Evolutionary conservation across 2,888 invertebrate species (phyloP), one percentile per base, ranked within the genome.

Genomic region (Xestobium rufovillosum): DNA sequence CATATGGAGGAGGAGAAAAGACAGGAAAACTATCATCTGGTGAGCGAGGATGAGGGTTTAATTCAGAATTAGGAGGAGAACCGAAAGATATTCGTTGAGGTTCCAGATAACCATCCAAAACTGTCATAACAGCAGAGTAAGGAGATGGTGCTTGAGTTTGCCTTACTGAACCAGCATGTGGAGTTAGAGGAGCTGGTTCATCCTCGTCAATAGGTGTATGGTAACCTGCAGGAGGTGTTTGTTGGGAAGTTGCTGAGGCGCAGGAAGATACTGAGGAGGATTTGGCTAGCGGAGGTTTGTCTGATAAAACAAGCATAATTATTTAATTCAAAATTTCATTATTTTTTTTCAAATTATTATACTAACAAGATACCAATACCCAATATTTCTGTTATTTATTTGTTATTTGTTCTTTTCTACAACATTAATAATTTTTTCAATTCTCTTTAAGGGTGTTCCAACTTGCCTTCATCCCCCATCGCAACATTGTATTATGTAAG

Each of bases 1-100:
- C 72, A 51, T 75, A 80, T 0, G 85, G 83, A 16, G 86, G 83
- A 13, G 88, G 86, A 3, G 87, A 84, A 66, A 88, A 88, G 28
- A 88, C 86, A 3, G 86, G 86, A 57, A 83, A 86, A 43, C 84
- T 84, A 47, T 86, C 88, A 51, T 83, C 83, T n/a, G 81, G 80
- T 36, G 80, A 80, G 9, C 75, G 74, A 14, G 76, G 75, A 14
- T 80, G 73, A 12, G 76, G 74, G 48, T 77, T 71, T 28, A 82
- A 64, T 45, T 84, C 84, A 36, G 84, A 83, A 49, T 78, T 75
- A 3, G 84, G 79, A 8, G 85, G 83, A 4, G 85, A 84, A 51
- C 80, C 79, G 63, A 87, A 80, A 0, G 87, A 88, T 50, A 89
- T 80, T 31, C 86, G 74, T 14, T 83, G 80, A 1, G 86, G 85